Conservation (phyloP, 2,888 invertebrate species). For the Tanaodytes sp. region DNA sequence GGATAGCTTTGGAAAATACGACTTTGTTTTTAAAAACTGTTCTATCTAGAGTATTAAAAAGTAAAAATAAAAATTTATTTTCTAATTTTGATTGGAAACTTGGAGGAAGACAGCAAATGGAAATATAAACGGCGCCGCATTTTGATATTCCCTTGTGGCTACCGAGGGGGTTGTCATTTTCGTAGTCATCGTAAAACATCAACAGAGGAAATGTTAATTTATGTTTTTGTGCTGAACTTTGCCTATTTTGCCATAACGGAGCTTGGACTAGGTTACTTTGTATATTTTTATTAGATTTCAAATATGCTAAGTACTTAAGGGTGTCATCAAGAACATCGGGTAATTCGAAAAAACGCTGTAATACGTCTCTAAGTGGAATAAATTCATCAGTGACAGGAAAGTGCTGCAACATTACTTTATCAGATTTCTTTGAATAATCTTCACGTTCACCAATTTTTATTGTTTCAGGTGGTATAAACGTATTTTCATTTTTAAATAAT, state of each 20-base stretch:
- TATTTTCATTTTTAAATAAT: conserved; percentile 34
- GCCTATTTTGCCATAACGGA: not conserved
- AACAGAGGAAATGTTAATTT: not conserved
- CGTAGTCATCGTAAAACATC: conserved; percentile 7
- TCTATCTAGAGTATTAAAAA: conserved; percentile 41
- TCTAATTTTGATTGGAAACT: conserved; percentile 6
- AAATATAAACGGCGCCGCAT: conserved; percentile 15
- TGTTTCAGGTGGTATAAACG: conserved; percentile 39
- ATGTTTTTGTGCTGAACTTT: not conserved
- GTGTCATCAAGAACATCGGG: not conserved
- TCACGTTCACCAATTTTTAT: conserved; percentile 34
- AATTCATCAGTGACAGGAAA: conserved; percentile 18
- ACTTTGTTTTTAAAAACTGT: conserved; percentile 36
- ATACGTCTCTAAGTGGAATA: conserved; percentile 7
- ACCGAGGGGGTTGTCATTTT: conserved; percentile 1
- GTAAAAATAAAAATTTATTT: conserved; percentile 35
- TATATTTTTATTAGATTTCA: not conserved
- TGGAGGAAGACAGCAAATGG: conserved; percentile 4
- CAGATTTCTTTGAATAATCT: conserved; percentile 31
- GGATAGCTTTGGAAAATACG: conserved; percentile 41
- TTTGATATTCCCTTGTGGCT: conserved; percentile 9
- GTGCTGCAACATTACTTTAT: not conserved
- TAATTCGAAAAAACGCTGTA: not conserved
- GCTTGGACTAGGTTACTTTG: not conserved
- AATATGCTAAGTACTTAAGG: not conserved